A percentile compares a stretch with the other conserved stretches of the same genome.
These are phyloP conservation scores for Sycophila texana DNA, from an alignment of 2,888 invertebrate species.

Conservation along the genomic window DNA sequence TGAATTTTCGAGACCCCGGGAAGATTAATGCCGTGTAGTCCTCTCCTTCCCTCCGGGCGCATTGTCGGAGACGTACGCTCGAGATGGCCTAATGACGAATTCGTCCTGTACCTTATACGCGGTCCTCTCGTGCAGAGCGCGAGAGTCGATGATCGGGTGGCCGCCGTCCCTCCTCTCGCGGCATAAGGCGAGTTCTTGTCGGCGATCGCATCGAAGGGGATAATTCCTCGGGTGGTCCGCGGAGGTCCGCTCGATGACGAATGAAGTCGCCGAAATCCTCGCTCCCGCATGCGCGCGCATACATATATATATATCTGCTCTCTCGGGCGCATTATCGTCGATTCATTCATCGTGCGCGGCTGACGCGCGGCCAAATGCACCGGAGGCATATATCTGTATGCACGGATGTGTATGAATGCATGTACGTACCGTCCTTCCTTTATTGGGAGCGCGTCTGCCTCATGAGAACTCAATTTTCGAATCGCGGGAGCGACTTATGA, in stretches of 20 bases:
- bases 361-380: slow-evolving; percentile 22
- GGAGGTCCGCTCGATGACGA: slow-evolving; percentile 35
- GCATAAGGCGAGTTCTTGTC: neutral
- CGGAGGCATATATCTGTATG: slow-evolving; percentile 23
- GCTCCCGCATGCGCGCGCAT: neutral
- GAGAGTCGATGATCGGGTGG: neutral
- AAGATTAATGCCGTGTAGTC: slow-evolving; percentile 63
- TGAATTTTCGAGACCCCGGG: slow-evolving; percentile 63
- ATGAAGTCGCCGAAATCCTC: slow-evolving; percentile 52
- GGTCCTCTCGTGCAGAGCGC: neutral
- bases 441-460: neutral
- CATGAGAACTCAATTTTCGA: slow-evolving; percentile 18
- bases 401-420: neutral
- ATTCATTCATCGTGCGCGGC: slow-evolving; percentile 42
- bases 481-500: no score
- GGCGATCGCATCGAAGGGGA: neutral
- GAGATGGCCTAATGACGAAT: slow-evolving; percentile 33
- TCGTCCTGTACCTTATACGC: neutral
- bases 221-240: slow-evolving; percentile 32
- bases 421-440: neutral
- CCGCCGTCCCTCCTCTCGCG: neutral
- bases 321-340: slow-evolving; percentile 53
- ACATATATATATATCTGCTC: slow-evolving; percentile 26
- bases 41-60: neutral
- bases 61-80: slow-evolving; percentile 16